Conservation (phyloP, 92 coral and sea anemone species). For the Actinostola sp. region DNA sequence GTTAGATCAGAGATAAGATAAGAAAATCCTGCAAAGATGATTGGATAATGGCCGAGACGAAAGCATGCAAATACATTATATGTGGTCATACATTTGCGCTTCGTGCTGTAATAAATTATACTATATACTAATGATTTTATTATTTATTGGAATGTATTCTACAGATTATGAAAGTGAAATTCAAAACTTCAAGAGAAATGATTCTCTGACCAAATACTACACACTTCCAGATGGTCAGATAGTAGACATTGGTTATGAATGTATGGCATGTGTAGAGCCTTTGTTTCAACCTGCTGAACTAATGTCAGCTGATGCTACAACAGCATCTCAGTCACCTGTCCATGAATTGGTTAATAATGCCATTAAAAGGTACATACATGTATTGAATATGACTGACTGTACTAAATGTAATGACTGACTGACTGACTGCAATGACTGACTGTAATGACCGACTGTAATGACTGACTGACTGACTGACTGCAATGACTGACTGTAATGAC, state of each 20-base stretch:
- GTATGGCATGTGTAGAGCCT: constrained; percentile 82
- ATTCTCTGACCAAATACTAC: constrained; percentile 71
- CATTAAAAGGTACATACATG: constrained; percentile 65
- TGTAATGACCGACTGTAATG: constrained; percentile 10
- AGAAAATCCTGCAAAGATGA: too few relatives aligned
- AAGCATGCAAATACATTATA: too few relatives aligned
- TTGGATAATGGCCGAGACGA: too few relatives aligned
- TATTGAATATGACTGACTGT: not conserved
- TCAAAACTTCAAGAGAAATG: constrained; percentile 73
- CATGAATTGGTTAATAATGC: constrained; percentile 80
- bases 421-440: constrained; percentile 14
- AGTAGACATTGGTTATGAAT: constrained; percentile 79
- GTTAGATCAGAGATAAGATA: too few relatives aligned
- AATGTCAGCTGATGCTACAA: constrained; percentile 65
- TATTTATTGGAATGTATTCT: too few relatives aligned
- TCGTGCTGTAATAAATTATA: too few relatives aligned
- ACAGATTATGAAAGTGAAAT: constrained; percentile 78
- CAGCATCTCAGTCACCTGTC: constrained; percentile 85
- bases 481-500: not conserved
- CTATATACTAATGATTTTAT: too few relatives aligned
- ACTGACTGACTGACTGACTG: constrained; percentile 16
- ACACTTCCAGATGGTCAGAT: constrained; percentile 95
- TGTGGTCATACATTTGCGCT: too few relatives aligned
- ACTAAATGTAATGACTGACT: constrained; percentile 1
- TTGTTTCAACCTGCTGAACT: constrained; percentile 82